Evolutionary conservation across 30 jellyfish, hydroid and myxozoan species (phyloP).

Genomic region (Aurelia sp.): DNA sequence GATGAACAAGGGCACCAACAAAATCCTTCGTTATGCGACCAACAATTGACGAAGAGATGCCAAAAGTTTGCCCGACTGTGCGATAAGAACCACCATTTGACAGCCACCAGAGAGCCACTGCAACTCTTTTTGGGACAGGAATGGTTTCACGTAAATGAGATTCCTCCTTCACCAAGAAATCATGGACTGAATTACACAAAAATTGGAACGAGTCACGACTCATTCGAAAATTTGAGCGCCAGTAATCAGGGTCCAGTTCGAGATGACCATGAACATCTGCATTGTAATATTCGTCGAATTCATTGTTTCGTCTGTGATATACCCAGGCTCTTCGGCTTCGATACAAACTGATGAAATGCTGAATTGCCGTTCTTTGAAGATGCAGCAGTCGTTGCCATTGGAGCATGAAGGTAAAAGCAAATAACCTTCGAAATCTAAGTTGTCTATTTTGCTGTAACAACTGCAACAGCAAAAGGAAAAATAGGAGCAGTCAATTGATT

Average conservation of each 20-base stretch:
- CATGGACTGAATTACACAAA: neutral
- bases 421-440: neutral
- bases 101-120: slow-evolving; percentile 28
- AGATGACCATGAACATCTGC: slow-evolving; percentile 28
- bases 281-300: slow-evolving; percentile 22
- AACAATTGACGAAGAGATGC: slow-evolving; percentile 19
- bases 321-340: slow-evolving; percentile 38
- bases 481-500: too few species aligned
- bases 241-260: slow-evolving; percentile 45
- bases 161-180: neutral
- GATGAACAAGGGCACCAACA: slow-evolving; percentile 35
- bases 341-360: slow-evolving; percentile 1
- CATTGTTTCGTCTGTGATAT: slow-evolving; percentile 22
- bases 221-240: slow-evolving; percentile 38
- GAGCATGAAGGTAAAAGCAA: neutral
- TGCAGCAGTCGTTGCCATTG: neutral
- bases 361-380: slow-evolving; percentile 20
- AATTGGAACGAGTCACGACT: neutral
- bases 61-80: slow-evolving; percentile 44
- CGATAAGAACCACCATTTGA: slow-evolving; percentile 44
- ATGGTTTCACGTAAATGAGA: slow-evolving; percentile 10
- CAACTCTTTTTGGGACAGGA: slow-evolving; percentile 20
- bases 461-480: neutral
- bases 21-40: slow-evolving; percentile 40
- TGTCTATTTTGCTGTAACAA: slow-evolving; percentile 4